Base-by-base conservation (phyloP, 2,797 vertebrate species). In the Apodemus agrarius region DNA sequence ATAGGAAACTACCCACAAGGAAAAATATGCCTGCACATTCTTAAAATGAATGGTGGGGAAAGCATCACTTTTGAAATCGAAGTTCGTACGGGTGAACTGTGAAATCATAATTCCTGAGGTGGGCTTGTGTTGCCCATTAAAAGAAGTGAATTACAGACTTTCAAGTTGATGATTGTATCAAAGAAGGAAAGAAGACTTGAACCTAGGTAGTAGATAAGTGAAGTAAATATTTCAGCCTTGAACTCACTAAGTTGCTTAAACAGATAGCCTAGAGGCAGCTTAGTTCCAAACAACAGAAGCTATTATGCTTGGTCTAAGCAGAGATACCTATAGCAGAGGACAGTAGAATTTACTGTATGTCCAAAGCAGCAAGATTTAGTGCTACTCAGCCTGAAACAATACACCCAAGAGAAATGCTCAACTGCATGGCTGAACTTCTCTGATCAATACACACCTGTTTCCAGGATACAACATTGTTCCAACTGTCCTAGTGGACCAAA, bases 141-240 rank as follows among this genome's bases (percentile, higher is more conserved):
- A 95, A 69, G 34, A 90, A 9, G 34, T 63, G 2, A 19, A 91
- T 22, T 52, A 29, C 34, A 29, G 37, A 91, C 10, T 63, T 43
- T 14, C 85, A n/a, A 14, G 24, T 72, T 72, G 3, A 17, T 89
- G 57, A 16, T 16, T 74, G 2, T 37, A 57, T 43, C 59, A 87
- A 93, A 59, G 72, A 90, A 92, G 22, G 31, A 65, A 34, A 90
- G 40, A 87, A 40, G 79, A 91, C 43, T 31, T 8, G 17, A 86
- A 40, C 37, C 49, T 87, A 12, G 76, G 10, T 21, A 83, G 21
- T 24, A 83, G 21, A 8, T 26, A 49, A 43, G 21, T 31, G 8
- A 72, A 90, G 37, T 69, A 96, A 90, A 88, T 75, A 93, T 24
- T 85, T 29, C 46, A 92, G 49, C 54, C 90, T 86, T 91, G 86